Evolutionary conservation across 1,140 invertebrate genomes (phyloP).

Genomic region (Trachymyrmex septentrionalis): DNA sequence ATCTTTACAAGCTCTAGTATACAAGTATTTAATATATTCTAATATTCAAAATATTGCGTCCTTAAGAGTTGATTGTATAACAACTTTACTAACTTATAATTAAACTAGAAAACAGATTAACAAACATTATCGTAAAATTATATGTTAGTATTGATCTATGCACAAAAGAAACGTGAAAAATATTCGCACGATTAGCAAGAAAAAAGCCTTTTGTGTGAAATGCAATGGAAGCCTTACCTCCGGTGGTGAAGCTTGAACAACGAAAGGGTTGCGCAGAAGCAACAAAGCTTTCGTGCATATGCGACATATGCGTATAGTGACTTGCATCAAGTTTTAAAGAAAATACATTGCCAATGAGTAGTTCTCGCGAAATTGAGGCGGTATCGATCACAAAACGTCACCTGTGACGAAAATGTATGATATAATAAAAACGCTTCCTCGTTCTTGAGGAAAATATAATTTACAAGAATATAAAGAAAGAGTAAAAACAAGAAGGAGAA

Average conservation of each 20-base stretch:
- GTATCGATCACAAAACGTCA: constrained; percentile 16
- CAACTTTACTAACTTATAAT: too few relatives aligned
- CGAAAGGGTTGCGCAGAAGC: constrained; percentile 54
- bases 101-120: too few relatives aligned
- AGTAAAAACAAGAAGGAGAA: neutral
- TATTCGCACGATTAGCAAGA: constrained; percentile 7
- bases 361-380: neutral
- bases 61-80: too few relatives aligned
- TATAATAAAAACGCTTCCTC: neutral
- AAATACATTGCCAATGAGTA: constrained; percentile 3
- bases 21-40: too few relatives aligned
- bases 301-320: neutral
- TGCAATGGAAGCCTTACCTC: constrained; percentile 77
- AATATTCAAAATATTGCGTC: too few relatives aligned
- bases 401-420: neutral
- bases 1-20: too few relatives aligned
- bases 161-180: constrained; percentile 2
- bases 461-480: neutral
- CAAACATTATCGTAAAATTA: too few relatives aligned
- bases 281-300: constrained; percentile 25
- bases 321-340: constrained; percentile 21
- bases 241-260: constrained; percentile 69
- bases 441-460: neutral
- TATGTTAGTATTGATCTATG: neutral
- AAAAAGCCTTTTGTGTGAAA: constrained; percentile 30